Percentiles rank a stretch among this genome's conserved stretches.
phyloP scores from a whole-genome alignment of 2,113 vertebrate species.

The Trogon melanurus region DNA sequence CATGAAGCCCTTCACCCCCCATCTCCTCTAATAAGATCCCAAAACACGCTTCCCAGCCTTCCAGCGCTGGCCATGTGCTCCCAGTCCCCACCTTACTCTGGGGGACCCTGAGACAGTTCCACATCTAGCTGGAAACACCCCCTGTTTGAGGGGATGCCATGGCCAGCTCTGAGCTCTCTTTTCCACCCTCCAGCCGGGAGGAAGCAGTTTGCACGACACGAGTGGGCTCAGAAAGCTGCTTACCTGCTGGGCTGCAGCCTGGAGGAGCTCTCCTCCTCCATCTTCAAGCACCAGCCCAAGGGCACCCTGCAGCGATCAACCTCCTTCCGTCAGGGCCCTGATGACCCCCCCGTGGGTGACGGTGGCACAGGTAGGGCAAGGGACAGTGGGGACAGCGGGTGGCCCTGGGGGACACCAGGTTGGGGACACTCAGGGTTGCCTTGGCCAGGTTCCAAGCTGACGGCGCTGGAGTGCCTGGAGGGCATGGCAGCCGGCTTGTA shows the following conservation, averaged over 20 bases:
- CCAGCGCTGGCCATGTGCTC: accelerated
- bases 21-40: background rate
- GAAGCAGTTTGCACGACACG: constrained; percentile 93
- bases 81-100: background rate
- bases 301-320: constrained; percentile 88
- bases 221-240: constrained; percentile 97
- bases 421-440: background rate
- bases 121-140: accelerated
- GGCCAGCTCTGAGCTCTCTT: background rate
- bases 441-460: constrained; percentile 85
- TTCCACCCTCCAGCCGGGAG: constrained; percentile 32
- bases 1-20: accelerated
- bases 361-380: constrained; percentile 40
- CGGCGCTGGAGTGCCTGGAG: constrained; percentile 93
- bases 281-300: constrained; percentile 94
- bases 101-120: background rate
- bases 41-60: background rate
- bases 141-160: background rate
- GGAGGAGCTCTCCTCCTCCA: constrained; percentile 93
- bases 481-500: constrained; percentile 93
- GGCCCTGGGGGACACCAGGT: accelerated
- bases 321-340: constrained; percentile 90
- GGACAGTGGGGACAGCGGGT: accelerated
- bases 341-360: constrained; percentile 63
- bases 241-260: constrained; percentile 91